These are phyloP conservation scores for Actinia tenebrosa DNA, from an alignment of 64 coral and sea anemone genomes.

Conservation along the genomic window DNA sequence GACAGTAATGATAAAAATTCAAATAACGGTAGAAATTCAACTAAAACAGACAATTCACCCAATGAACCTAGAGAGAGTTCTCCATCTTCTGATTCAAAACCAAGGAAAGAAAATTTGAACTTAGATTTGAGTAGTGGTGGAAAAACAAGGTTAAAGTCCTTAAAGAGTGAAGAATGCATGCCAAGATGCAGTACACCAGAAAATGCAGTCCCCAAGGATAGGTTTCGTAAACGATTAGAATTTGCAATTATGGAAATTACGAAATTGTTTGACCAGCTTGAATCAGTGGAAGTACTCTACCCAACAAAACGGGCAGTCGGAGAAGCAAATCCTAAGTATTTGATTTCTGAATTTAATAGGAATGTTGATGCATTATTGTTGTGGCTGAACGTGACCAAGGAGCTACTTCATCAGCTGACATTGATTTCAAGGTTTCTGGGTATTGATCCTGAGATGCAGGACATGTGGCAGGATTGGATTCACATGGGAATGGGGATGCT, in stretches of 20 bases:
- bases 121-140: constrained; percentile 16
- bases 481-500: constrained; percentile 61
- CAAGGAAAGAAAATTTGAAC: background rate
- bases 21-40: background rate
- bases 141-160: background rate
- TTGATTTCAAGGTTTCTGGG: constrained; percentile 74
- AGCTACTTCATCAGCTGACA: constrained; percentile 77
- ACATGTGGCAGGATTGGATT: constrained; percentile 68
- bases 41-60: background rate
- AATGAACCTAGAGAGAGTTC: background rate
- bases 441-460: constrained; percentile 38
- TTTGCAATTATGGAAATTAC: constrained; percentile 59
- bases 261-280: constrained; percentile 62
- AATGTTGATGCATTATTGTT: constrained; percentile 76
- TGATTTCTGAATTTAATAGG: constrained; percentile 53
- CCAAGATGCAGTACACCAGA: background rate
- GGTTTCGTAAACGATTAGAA: constrained; percentile 30
- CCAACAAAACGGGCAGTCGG: constrained; percentile 64
- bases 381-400: constrained; percentile 88
- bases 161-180: background rate
- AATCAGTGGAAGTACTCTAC: constrained; percentile 76
- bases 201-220: background rate
- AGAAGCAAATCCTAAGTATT: constrained; percentile 64
- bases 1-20: background rate
- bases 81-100: background rate